A percentile compares a stretch with the other conserved stretches of the same genome.
These are phyloP conservation scores for Drosophila paramelanica DNA, from an alignment of 2,888 invertebrate species.

Conservation along the genomic window DNA sequence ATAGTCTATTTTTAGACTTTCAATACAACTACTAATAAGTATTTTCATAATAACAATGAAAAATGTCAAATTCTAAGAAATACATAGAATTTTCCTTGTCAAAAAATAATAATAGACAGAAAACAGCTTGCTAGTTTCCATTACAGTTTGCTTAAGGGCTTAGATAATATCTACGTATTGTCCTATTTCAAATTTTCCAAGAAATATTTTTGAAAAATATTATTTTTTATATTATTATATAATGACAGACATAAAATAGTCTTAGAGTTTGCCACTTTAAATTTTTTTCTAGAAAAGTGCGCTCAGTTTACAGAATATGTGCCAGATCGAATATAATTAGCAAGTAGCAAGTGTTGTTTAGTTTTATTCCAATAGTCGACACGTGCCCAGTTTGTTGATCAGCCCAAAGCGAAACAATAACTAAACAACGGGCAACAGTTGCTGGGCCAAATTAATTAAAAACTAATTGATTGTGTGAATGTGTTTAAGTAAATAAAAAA, in stretches of 20 bases:
- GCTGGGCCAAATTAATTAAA: slow-evolving; percentile 67
- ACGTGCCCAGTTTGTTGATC: slow-evolving; percentile 50
- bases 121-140: too few species aligned
- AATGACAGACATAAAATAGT: too few species aligned
- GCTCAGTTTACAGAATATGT: background rate
- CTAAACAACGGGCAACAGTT: slow-evolving; percentile 39
- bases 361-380: slow-evolving; percentile 11
- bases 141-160: too few species aligned
- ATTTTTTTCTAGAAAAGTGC: background rate
- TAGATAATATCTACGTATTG: too few species aligned
- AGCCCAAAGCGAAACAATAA: slow-evolving; percentile 40
- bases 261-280: too few species aligned
- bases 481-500: background rate
- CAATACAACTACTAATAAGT: too few species aligned
- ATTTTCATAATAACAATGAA: too few species aligned
- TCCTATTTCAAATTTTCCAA: too few species aligned
- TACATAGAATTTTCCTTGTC: background rate
- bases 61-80: too few species aligned
- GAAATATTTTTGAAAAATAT: too few species aligned
- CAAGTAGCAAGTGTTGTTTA: slow-evolving; percentile 23
- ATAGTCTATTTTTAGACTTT: too few species aligned
- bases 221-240: too few species aligned
- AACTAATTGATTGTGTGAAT: slow-evolving; percentile 26
- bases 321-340: slow-evolving; percentile 28
- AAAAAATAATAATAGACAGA: background rate